Conservation (phyloP, 2,888 invertebrate species). For the Caradrina kadenii region DNA sequence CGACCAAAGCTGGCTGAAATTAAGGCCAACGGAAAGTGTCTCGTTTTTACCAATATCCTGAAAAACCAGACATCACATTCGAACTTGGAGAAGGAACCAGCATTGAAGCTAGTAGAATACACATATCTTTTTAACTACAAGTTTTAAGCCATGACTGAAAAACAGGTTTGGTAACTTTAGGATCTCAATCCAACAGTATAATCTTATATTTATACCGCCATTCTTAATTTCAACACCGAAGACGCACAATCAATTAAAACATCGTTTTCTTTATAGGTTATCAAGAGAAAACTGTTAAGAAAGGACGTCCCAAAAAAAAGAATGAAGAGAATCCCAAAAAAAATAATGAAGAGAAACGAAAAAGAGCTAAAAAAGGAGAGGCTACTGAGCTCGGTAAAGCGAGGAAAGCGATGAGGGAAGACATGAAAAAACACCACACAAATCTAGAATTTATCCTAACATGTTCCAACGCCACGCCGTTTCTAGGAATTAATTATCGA, state of each 20-base stretch:
- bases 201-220: background rate
- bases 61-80: no score
- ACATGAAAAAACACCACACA: slow-evolving; percentile 26
- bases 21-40: no score
- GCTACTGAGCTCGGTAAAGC: background rate
- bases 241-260: slow-evolving; percentile 15
- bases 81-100: no score
- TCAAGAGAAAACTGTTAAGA: slow-evolving; percentile 5
- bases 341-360: background rate
- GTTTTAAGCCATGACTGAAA: no score
- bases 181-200: no score
- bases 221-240: background rate
- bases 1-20: no score
- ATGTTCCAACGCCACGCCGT: slow-evolving; percentile 70
- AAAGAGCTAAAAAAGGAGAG: background rate
- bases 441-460: slow-evolving; percentile 42
- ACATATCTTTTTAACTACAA: no score
- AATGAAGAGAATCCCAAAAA: background rate
- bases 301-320: background rate
- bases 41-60: no score
- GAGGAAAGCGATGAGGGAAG: slow-evolving; percentile 8
- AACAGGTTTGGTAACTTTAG: no score
- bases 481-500: slow-evolving; percentile 61
- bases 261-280: slow-evolving; percentile 52
- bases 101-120: no score